These are phyloP conservation scores for Drosophila orena DNA, from an alignment of 1,140 invertebrate genomes.

Conservation along the genomic window DNA sequence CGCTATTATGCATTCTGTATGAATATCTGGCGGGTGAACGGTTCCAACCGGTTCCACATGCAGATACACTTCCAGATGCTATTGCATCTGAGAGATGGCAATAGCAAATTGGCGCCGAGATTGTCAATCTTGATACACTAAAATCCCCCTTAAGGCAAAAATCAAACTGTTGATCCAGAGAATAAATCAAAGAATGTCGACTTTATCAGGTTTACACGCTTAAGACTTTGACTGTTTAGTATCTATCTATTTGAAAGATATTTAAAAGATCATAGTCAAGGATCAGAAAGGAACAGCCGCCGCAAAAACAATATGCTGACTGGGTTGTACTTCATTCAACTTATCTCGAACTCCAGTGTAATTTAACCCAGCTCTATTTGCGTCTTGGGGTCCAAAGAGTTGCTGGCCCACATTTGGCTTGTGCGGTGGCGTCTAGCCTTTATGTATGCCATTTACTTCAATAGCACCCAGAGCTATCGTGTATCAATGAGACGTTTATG, in stretches of 20 bases:
- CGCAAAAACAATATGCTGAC: not conserved
- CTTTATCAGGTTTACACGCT: no score
- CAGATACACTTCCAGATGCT: slow-evolving; percentile 25
- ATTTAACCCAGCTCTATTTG: slow-evolving; percentile 29
- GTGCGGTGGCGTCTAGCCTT: slow-evolving; percentile 16
- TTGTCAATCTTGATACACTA: slow-evolving; percentile 2
- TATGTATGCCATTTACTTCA: slow-evolving; percentile 40
- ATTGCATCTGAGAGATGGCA: slow-evolving; percentile 15
- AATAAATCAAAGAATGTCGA: no score
- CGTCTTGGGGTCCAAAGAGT: slow-evolving; percentile 15
- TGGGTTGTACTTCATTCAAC: not conserved
- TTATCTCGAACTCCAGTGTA: slow-evolving; percentile 15
- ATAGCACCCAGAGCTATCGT: slow-evolving; percentile 36
- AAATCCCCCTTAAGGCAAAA: not conserved
- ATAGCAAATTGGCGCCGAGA: slow-evolving; percentile 5
- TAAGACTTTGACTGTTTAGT: no score
- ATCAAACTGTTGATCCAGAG: not conserved
- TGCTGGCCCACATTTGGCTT: slow-evolving; percentile 35
- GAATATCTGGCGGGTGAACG: slow-evolving; percentile 32
- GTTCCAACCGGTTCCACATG: slow-evolving; percentile 33
- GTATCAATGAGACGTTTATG: slow-evolving; percentile 65
- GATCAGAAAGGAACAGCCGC: not conserved
- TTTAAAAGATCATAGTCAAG: not conserved
- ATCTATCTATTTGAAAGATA: no score
- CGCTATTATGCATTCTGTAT: slow-evolving; percentile 38